Evolutionary conservation across 2,113 vertebrate species (phyloP), one percentile per base, ranked within the genome.

Genomic region (Electrona antarctica): DNA sequence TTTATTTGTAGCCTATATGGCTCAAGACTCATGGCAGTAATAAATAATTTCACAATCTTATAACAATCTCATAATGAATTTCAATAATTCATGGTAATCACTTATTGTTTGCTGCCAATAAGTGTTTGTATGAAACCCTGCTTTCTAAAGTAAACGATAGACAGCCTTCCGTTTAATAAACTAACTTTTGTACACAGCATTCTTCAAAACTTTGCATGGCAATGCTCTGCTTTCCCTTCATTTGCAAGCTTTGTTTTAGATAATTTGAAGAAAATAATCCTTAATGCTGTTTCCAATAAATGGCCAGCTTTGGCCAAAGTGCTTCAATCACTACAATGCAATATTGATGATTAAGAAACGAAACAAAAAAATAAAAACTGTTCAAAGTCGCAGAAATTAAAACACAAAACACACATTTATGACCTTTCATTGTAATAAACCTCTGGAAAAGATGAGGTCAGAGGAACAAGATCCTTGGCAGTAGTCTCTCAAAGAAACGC

Each of bases 261-360:
- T 54, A 84, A 85, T 76, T 76, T 33, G 60, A 69, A 71, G 29
- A 77, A 83, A 78, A 1, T 49, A 45, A 7, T 14, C 55, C 33
- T 21, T 1, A 29, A 64, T 64, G 68, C 80, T 76, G 8, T 86
- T 75, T 78, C 63, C 75, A 85, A 84, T 81, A 86, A 84, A 83
- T 84, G 83, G 77, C 80, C 67, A 67, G 67, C 14, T 7, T 66
- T 14, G 57, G 75, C 48, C 48, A 56, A 70, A 60, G 65, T 71
- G 66, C 76, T 77, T 67, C 50, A 62, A 76, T 77, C 73, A 77
- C 63, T 64, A 66, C 57, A 3, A 64, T 29, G 7, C 51, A 13
- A 62, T 45, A 28, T 3, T n/a, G 29, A 60, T 51, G 33, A 67
- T 48, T 8, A 21, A 21, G 21, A 21, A 21, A 21, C 21, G 1